Evolutionary conservation across 1,140 invertebrate species (phyloP), one percentile per base, ranked within the genome.

Genomic region (Panagrolaimus sp.): DNA sequence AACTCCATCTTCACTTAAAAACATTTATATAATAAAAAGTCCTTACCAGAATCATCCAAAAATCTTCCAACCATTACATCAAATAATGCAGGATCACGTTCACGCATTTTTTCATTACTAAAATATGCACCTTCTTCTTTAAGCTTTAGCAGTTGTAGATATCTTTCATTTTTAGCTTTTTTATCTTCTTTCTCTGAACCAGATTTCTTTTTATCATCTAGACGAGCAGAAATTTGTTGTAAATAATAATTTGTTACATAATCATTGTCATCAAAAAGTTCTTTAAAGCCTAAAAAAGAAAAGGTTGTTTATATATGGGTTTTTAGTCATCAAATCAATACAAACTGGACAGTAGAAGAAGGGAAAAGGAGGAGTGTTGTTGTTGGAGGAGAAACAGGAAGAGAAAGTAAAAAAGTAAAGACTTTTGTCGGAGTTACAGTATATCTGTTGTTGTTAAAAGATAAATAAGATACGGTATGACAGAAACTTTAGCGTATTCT

Each of bases 91-190:
- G 51, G 51, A 57, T 57, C 27, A 14, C 51, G 11, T 57, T 57
- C 51, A 20, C 51, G 20, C 51, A 57, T 57, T 16, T 57, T 57
- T 23, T 57, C 51, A 57, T 57, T 57, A 27, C 51, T 57, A 57
- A 57, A 57, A 27, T 57, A 57, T 23, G 20, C 20, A 1, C 51
- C 51, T 25, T 57, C 51, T 27, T 57, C 27, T 27, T 57, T 57
- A 4, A 57, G 51, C 51, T 20, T 27, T 57, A 25, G 9, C 51
- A 57, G 27, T 16, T 57, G 51, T 16, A 57, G 20, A 20, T 20
- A 57, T 27, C 51, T 20, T 27, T 57, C 27, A 27, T 57, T 57
- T 27, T 57, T 57, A 9, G 20, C 51, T 9, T 20, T 20, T 23
- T 20, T 57, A 9, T 20, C 51, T 23, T 20, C 51, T 11, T 11